Evolutionary conservation across 2,888 invertebrate genomes (phyloP).

Genomic region (Scaptomyza polygonia): DNA sequence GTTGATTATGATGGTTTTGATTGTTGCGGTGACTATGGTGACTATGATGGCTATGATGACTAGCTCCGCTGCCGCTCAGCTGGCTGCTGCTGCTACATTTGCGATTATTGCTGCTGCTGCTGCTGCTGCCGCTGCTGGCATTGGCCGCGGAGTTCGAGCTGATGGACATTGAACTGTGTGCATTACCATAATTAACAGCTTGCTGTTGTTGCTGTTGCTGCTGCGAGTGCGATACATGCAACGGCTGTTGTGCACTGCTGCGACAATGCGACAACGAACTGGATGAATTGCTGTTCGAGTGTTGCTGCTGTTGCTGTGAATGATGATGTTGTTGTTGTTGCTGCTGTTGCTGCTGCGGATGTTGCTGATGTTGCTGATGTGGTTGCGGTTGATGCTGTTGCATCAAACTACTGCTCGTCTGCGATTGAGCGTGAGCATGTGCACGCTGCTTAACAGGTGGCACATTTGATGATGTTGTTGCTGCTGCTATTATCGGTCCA

Average conservation of each 20-base stretch:
- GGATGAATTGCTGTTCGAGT: conserved; percentile 34
- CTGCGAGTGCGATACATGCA: conserved; percentile 79
- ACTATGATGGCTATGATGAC: conserved; percentile 68
- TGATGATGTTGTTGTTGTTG: conserved; percentile 84
- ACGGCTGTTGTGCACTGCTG: conserved; percentile 61
- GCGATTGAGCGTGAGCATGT: conserved; percentile 83
- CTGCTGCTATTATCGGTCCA: conserved; percentile 46
- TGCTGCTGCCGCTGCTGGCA: conserved; percentile 43
- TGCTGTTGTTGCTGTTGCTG: conserved; percentile 83
- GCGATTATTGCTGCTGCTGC: conserved; percentile 41
- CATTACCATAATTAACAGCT: conserved; percentile 73
- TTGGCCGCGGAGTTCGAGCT: conserved; percentile 45
- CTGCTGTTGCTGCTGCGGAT: conserved; percentile 83
- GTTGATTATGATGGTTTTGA: conserved; percentile 52
- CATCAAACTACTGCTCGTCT: conserved; percentile 81
- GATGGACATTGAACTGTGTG: conserved; percentile 61
- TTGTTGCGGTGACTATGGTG: conserved; percentile 60
- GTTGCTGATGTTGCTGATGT: conserved; percentile 59
- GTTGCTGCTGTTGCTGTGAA: conserved; percentile 85
- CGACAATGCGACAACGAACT: conserved; percentile 65
- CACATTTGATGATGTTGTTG: conserved; percentile 45
- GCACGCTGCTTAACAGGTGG: conserved; percentile 80
- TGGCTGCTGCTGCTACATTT: conserved; percentile 42
- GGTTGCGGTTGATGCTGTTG: conserved; percentile 58
- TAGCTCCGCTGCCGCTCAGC: conserved; percentile 54